A percentile compares a stretch with the other conserved stretches of the same genome.
Conservation (phyloP, 2,888 invertebrate genomes). For the Chirona hameri region DNA sequence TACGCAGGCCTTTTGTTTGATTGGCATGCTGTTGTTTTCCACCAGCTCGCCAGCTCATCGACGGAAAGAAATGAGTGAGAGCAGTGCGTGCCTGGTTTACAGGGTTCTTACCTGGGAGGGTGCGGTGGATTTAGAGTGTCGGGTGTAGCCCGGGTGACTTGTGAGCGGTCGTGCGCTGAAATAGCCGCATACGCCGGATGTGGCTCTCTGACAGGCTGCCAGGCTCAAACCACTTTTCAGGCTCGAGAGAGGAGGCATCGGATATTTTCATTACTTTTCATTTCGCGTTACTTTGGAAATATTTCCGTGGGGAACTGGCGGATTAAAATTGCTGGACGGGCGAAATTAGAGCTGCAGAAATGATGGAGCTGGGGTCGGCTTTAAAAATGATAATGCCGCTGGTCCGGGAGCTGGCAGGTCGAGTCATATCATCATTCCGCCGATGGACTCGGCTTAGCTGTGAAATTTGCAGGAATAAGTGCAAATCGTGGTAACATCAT, state of each 20-base stretch:
- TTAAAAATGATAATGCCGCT: background rate
- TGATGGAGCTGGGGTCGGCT: conserved; percentile 1
- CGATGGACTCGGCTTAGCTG: background rate
- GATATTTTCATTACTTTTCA: conserved; percentile 26
- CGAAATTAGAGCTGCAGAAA: conserved; percentile 14
- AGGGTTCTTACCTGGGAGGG: background rate
- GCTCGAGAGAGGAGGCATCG: background rate
- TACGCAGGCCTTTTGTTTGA: background rate
- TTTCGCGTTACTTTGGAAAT: conserved; percentile 11
- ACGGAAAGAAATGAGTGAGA: background rate
- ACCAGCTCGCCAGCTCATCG: background rate
- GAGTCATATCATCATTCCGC: background rate
- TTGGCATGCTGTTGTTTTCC: background rate
- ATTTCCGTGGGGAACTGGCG: conserved; percentile 4
- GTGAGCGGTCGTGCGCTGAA: too few species aligned
- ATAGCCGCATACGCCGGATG: too few species aligned
- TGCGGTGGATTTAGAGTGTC: background rate
- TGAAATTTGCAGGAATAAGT: too few species aligned
- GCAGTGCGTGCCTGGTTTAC: background rate
- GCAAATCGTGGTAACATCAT: too few species aligned
- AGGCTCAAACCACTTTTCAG: background rate
- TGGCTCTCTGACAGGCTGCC: background rate
- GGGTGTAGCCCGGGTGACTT: too few species aligned
- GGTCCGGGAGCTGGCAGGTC: background rate
- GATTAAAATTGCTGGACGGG: conserved; percentile 9